Evolutionary conservation across 2,113 vertebrate species (phyloP).

Genomic region (Salvelinus namaycush): DNA sequence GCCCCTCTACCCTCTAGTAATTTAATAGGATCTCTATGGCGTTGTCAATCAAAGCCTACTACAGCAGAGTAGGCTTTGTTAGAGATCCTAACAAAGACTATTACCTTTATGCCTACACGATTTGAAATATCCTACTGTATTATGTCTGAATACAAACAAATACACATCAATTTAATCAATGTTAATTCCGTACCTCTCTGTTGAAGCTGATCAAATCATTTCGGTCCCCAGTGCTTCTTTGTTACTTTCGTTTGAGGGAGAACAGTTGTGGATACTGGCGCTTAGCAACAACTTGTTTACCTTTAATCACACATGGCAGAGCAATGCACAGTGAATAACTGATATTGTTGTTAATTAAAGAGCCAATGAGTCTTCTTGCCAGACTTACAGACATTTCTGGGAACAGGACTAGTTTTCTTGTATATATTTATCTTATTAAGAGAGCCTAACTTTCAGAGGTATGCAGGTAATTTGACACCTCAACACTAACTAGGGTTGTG

Average conservation of each 20-base stretch:
- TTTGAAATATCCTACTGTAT: neutral
- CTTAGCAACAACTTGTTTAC: slow-evolving; percentile 5
- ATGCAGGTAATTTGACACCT: no score
- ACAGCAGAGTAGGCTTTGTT: no score
- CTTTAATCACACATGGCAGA: neutral
- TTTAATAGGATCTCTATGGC: slow-evolving; percentile 1
- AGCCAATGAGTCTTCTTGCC: no score
- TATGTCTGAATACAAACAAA: neutral
- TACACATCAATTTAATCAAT: no score
- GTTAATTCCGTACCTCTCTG: no score
- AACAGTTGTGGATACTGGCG: neutral
- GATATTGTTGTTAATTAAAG: neutral
- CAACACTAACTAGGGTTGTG: no score
- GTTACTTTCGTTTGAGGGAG: neutral
- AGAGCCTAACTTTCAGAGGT: no score
- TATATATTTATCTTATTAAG: no score
- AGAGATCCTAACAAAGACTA: no score
- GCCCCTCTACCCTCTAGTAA: no score
- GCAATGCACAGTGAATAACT: neutral
- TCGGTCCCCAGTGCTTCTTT: neutral
- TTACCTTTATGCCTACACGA: neutral
- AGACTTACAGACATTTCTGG: no score
- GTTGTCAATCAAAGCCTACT: slow-evolving; percentile 20
- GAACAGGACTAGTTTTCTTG: no score
- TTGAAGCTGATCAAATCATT: neutral